phyloP scores from a whole-genome alignment of 2,888 invertebrate genomes.

The Cotesia congregata region DNA sequence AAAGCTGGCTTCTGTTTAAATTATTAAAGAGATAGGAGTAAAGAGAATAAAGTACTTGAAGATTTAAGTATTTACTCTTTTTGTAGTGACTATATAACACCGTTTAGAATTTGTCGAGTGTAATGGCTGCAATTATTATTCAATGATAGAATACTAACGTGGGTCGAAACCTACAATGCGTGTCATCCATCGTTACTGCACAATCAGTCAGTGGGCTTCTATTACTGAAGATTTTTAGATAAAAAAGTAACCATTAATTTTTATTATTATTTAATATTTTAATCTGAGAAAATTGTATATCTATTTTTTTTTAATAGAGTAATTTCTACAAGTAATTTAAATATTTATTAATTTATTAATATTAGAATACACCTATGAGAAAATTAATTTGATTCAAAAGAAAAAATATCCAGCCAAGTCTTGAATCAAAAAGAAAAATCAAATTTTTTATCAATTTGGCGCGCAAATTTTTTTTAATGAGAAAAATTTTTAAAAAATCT shows the following conservation, averaged over 20 bases:
- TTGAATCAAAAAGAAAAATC: no score
- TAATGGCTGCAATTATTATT: conserved; percentile 50
- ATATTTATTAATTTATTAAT: no score
- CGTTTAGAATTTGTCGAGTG: conserved; percentile 26
- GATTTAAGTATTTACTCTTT: not conserved
- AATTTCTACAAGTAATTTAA: no score
- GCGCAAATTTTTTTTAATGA: no score
- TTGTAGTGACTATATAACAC: conserved; percentile 21
- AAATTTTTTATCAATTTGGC: no score
- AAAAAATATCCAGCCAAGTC: no score
- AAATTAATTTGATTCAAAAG: no score
- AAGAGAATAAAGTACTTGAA: not conserved
- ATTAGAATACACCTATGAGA: no score
- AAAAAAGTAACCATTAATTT: not conserved
- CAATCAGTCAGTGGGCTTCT: conserved; percentile 10
- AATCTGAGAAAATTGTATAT: no score
- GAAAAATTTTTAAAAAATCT: no score
- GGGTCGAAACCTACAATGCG: conserved; percentile 53
- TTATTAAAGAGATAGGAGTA: not conserved
- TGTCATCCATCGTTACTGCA: conserved; percentile 46
- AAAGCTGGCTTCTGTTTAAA: not conserved
- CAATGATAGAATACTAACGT: conserved; percentile 51
- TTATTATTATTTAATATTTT: not conserved
- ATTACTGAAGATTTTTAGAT: not conserved
- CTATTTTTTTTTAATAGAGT: not conserved